These are phyloP conservation scores for Sarcophaga subvicina DNA, from an alignment of 2,888 invertebrate genomes.

Conservation along the genomic window DNA sequence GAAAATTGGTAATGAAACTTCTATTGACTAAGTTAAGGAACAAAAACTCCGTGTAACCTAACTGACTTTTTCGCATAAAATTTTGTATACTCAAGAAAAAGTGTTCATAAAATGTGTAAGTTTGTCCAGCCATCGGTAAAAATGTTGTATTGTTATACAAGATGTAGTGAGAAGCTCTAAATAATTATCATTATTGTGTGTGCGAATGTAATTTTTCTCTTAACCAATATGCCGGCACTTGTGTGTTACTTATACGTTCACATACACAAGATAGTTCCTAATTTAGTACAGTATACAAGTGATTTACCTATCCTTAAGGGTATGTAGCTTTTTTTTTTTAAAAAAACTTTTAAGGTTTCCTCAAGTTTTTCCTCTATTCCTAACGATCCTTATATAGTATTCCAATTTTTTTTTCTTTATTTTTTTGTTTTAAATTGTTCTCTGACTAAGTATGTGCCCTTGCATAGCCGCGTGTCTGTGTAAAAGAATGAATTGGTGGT, in stretches of 20 bases:
- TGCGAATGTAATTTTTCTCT: not conserved
- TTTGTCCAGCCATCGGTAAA: no score
- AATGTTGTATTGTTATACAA: no score
- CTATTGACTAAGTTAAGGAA: no score
- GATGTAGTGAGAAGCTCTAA: no score
- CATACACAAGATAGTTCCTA: constrained; percentile 34
- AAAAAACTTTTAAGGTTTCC: constrained; percentile 56
- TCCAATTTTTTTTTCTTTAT: no score
- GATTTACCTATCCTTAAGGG: constrained; percentile 34
- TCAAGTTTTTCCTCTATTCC: constrained; percentile 8
- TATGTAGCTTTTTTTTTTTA: constrained; percentile 3
- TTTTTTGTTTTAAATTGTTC: constrained; percentile 14
- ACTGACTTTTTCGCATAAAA: no score
- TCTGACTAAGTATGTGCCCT: constrained; percentile 1
- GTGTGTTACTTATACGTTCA: not conserved
- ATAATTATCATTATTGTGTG: no score
- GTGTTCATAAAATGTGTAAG: no score
- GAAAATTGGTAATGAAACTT: no score
- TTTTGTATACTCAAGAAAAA: no score
- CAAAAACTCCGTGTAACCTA: no score
- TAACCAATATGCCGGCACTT: constrained; percentile 3
- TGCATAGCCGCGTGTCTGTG: not conserved
- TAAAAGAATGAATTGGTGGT: not conserved
- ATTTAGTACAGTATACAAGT: constrained; percentile 38
- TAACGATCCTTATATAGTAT: constrained; percentile 42